Base-by-base conservation (phyloP, 2,888 invertebrate species). In the Sminthurinus aureus region DNA sequence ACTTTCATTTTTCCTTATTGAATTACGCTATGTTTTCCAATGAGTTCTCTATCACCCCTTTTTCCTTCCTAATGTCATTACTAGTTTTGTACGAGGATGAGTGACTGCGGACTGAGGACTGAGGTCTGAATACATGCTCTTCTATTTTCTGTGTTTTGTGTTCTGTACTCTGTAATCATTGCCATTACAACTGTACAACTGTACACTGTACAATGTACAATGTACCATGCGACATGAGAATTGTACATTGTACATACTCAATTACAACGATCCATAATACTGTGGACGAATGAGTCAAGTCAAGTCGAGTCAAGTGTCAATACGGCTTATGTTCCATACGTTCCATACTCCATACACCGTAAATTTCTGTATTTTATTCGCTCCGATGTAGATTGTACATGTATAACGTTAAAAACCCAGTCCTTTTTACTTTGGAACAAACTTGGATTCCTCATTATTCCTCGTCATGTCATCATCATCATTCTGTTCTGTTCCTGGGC, bases 11-110 rank as follows among this genome's bases (percentile, higher is more conserved):
- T 76, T 51, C 58, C 58, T 76, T 58, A 58, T 76, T 52, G 22
- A 76, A 58, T 76, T 76, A 76, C 76, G 26, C 58, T 11, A 18
- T 58, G 76, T 58, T 52, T 52, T 50, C 20, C 76, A 76, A 76
- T 76, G 76, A 50, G 76, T 58, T 76, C 58, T 26, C 24, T 58
- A 76, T 76, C 76, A 76, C 76, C 71, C 71, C 71, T 71, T 73
- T 71, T 73, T 76, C 76, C 58, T 52, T 51, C 58, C 76, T 76
- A 76, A 76, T 76, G 76, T 52, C 52, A 76, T 76, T 76, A 76
- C 20, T 58, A 76, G 6, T 73, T 58, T 58, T 58, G 58, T 58
- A 18, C 2, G 58, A 58, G 58, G 58, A 58, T 58, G 58, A 58
- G 58, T n/a, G 58, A 9, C 38, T 58, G 4, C 9, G 58, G 18